Evolutionary conservation across 2,113 vertebrate species (phyloP).

Genomic region (Eupsittula cactorum): DNA sequence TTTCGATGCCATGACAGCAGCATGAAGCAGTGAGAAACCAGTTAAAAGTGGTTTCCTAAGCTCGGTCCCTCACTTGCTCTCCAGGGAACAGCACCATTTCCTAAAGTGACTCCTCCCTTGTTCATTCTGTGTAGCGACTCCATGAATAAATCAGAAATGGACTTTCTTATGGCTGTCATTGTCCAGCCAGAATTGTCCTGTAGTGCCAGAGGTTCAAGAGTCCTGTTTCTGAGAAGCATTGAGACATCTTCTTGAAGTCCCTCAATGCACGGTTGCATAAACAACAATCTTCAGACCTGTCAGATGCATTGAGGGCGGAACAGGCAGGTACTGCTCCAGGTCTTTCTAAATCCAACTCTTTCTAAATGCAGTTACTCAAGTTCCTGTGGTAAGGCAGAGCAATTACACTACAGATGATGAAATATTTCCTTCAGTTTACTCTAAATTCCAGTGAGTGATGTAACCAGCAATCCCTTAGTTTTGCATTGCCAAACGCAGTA

Average conservation of each 20-base stretch:
- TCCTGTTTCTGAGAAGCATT: background rate
- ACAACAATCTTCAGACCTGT: background rate
- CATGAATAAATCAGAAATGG: background rate
- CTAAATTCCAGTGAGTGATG: conserved; percentile 18
- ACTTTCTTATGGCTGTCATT: background rate
- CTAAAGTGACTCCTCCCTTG: background rate
- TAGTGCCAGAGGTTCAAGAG: background rate
- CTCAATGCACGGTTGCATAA: rapidly evolving
- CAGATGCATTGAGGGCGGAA: background rate
- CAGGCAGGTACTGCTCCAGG: conserved; percentile 40
- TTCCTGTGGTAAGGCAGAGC: conserved; percentile 40
- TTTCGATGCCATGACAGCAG: background rate
- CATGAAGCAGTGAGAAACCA: background rate
- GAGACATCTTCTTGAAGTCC: background rate
- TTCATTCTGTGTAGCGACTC: background rate
- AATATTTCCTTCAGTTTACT: conserved; percentile 67
- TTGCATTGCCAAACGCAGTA: background rate
- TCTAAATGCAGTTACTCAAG: conserved; percentile 61
- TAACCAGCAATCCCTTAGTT: conserved; percentile 13
- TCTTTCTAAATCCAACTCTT: conserved; percentile 60
- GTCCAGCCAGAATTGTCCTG: background rate
- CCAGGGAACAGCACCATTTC: background rate
- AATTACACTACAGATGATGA: conserved; percentile 32
- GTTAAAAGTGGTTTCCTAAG: background rate
- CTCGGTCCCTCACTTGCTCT: background rate